phyloP scores from a whole-genome alignment of 2,113 vertebrate species.

The Panthera tigris region DNA sequence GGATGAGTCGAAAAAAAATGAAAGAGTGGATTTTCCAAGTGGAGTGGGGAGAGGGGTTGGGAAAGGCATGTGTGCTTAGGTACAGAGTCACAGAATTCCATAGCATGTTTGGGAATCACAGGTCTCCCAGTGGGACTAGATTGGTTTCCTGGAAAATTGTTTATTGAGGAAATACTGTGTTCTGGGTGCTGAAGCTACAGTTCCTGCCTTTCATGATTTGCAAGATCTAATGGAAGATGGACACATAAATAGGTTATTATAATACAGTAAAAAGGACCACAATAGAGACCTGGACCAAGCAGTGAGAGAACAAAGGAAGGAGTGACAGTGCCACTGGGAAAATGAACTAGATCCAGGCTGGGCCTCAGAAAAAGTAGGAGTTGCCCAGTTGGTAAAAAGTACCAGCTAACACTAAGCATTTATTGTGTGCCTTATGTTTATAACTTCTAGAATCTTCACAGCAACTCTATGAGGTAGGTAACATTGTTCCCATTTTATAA shows the following conservation, averaged over 20 bases:
- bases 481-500: neutral
- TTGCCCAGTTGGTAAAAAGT: neutral
- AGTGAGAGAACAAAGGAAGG: neutral
- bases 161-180: constrained; percentile 9
- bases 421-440: neutral
- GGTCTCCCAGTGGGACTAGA: neutral
- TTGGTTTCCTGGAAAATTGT: constrained; percentile 13
- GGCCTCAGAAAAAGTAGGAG: neutral
- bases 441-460: neutral
- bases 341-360: neutral
- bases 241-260: neutral
- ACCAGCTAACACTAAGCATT: neutral
- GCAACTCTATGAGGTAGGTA: neutral
- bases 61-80: neutral
- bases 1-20: neutral
- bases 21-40: neutral
- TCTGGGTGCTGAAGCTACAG: neutral
- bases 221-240: neutral
- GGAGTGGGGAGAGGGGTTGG: neutral
- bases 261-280: neutral
- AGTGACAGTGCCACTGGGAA: neutral
- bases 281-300: neutral
- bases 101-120: neutral
- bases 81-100: neutral
- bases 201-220: neutral